Conservation (phyloP, 2,113 vertebrate species). For the Gallinago jamesoni region DNA sequence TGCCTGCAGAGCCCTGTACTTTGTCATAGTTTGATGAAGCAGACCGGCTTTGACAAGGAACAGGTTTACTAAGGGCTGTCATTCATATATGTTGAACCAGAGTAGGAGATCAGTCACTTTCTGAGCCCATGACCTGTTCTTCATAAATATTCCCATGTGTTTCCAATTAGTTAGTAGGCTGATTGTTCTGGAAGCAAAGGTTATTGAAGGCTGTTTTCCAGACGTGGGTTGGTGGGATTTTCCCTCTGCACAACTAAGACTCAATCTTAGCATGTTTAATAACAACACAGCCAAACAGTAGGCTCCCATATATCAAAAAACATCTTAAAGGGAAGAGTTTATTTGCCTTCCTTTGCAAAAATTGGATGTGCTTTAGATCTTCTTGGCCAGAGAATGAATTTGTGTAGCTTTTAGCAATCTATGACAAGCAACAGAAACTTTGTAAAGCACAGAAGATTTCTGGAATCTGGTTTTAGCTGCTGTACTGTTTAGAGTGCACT, state of each 20-base stretch:
- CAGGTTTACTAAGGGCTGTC: slow-evolving; percentile 40
- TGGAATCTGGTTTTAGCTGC: neutral
- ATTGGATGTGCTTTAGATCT: neutral
- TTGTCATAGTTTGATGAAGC: slow-evolving; percentile 32
- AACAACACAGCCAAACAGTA: slow-evolving; percentile 26
- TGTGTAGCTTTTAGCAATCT: neutral
- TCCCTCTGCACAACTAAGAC: neutral
- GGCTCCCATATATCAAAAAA: neutral
- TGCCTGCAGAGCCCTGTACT: slow-evolving; percentile 19
- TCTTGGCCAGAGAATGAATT: neutral
- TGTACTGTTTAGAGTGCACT: neutral
- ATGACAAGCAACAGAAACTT: neutral
- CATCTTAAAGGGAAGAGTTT: neutral
- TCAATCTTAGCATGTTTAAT: slow-evolving; percentile 13
- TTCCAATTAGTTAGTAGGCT: slow-evolving; percentile 59
- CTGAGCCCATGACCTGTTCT: neutral
- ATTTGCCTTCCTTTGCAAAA: neutral
- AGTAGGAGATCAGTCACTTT: slow-evolving; percentile 42
- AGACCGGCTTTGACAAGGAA: slow-evolving; percentile 41
- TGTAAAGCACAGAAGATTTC: neutral
- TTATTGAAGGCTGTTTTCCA: slow-evolving; percentile 50
- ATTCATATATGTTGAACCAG: slow-evolving; percentile 26
- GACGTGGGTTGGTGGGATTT: neutral
- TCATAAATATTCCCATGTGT: slow-evolving; percentile 67
- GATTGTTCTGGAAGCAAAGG: slow-evolving; percentile 31